These are phyloP conservation scores for Paradisaea rubra DNA, from an alignment of 2,113 vertebrate genomes.

Conservation along the genomic window DNA sequence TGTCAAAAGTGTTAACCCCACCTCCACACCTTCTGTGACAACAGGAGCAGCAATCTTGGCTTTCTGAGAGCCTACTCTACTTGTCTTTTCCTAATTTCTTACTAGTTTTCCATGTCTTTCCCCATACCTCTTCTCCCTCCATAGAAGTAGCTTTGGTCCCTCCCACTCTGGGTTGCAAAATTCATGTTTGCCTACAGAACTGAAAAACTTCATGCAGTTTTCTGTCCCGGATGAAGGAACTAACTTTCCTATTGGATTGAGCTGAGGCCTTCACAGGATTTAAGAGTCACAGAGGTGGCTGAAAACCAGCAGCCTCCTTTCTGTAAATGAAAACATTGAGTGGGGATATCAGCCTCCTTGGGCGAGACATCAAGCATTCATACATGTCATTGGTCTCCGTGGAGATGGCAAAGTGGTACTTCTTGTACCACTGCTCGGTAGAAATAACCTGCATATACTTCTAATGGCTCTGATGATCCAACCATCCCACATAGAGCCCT, in stretches of 20 bases:
- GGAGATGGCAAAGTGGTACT: neutral
- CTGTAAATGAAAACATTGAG: neutral
- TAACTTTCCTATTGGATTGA: neutral
- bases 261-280: neutral
- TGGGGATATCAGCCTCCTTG: accelerated
- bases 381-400: neutral
- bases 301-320: neutral
- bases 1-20: neutral
- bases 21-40: neutral
- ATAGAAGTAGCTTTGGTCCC: neutral
- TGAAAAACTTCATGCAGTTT: neutral
- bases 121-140: neutral
- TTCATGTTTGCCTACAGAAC: neutral
- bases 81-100: neutral
- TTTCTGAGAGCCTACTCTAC: neutral
- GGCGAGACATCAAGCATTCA: neutral
- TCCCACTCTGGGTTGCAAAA: neutral
- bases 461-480: neutral
- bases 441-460: neutral
- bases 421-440: neutral
- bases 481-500: neutral
- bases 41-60: neutral
- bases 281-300: neutral
- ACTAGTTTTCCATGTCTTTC: neutral
- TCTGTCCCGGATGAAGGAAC: neutral